These are phyloP conservation scores for Atherinomorus stipes DNA, from an alignment of 2,113 vertebrate genomes.

Conservation along the genomic window DNA sequence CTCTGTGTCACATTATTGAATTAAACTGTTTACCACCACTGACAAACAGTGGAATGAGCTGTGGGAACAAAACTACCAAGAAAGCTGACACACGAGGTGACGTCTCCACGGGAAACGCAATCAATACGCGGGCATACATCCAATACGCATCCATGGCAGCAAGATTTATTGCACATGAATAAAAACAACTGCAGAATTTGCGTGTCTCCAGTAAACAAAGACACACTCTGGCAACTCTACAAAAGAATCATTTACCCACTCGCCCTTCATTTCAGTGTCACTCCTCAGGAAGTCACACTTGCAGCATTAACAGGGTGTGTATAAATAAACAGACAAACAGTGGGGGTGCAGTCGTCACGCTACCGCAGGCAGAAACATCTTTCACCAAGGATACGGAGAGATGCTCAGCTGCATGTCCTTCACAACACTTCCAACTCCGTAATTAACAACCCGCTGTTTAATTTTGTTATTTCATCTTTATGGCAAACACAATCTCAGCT, in stretches of 20 bases:
- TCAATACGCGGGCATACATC: neutral
- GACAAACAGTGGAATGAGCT: constrained; percentile 34
- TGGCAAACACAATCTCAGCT: too few relatives aligned
- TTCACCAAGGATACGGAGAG: constrained; percentile 12
- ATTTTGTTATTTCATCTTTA: too few relatives aligned
- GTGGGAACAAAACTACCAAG: constrained; percentile 38
- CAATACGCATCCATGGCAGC: neutral
- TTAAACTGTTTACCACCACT: constrained; percentile 50
- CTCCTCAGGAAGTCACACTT: constrained; percentile 53
- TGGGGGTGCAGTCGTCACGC: constrained; percentile 13
- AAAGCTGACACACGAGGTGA: constrained; percentile 1
- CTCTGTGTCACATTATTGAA: constrained; percentile 55
- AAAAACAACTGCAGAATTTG: neutral
- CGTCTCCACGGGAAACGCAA: constrained; percentile 15
- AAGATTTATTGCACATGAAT: neutral
- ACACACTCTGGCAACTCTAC: constrained; percentile 4
- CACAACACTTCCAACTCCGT: too few relatives aligned
- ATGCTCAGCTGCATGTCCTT: neutral
- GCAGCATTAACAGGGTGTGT: constrained; percentile 24
- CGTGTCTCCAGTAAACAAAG: neutral
- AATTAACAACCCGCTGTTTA: too few relatives aligned
- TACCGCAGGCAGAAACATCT: constrained; percentile 28
- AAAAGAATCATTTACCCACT: neutral
- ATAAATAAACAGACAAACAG: constrained; percentile 55
- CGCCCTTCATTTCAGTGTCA: constrained; percentile 49